A percentile compares a stretch with the other conserved stretches of the same genome.
Evolutionary conservation across 1,140 invertebrate species (phyloP).

Genomic region (Drosophila watanabei): DNA sequence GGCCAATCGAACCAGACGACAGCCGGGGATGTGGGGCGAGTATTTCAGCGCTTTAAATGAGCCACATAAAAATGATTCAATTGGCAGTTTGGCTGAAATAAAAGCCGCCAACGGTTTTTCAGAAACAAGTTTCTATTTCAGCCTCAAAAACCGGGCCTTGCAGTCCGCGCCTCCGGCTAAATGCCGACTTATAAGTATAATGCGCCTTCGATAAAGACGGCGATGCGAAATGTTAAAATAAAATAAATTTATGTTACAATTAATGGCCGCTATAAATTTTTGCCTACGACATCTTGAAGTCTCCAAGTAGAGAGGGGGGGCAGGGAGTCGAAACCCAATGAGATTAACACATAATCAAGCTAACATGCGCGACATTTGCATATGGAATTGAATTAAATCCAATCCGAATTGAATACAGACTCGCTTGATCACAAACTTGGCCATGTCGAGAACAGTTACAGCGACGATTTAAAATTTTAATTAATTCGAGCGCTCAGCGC

Average conservation of each 20-base stretch:
- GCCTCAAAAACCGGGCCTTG: conserved; percentile 34
- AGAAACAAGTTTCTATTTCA: conserved; percentile 61
- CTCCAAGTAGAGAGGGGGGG: conserved; percentile 43
- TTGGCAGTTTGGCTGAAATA: conserved; percentile 76
- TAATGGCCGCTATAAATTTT: conserved; percentile 76
- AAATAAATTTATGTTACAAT: conserved; percentile 84
- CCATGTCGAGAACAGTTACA: conserved; percentile 61
- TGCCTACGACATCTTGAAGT: conserved; percentile 73
- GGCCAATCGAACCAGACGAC: conserved; percentile 66
- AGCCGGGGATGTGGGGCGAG: conserved; percentile 71
- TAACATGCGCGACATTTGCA: conserved; percentile 80
- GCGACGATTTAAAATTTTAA: conserved; percentile 70
- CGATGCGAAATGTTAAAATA: conserved; percentile 83
- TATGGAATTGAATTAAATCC: conserved; percentile 79
- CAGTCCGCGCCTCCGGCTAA: conserved; percentile 61
- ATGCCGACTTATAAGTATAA: conserved; percentile 78
- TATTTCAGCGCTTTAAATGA: conserved; percentile 72
- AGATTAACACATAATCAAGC: conserved; percentile 84
- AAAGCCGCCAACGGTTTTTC: conserved; percentile 66
- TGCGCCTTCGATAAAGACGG: conserved; percentile 66
- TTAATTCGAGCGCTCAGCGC: conserved; percentile 59
- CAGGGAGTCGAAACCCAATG: conserved; percentile 30
- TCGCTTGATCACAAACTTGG: conserved; percentile 8
- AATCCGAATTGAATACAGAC: conserved; percentile 61
- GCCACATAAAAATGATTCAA: conserved; percentile 80